A percentile compares a stretch with the other conserved stretches of the same genome.
These are phyloP conservation scores for Torymus aiolomorphi DNA, from an alignment of 2,888 invertebrate genomes.

Conservation along the genomic window DNA sequence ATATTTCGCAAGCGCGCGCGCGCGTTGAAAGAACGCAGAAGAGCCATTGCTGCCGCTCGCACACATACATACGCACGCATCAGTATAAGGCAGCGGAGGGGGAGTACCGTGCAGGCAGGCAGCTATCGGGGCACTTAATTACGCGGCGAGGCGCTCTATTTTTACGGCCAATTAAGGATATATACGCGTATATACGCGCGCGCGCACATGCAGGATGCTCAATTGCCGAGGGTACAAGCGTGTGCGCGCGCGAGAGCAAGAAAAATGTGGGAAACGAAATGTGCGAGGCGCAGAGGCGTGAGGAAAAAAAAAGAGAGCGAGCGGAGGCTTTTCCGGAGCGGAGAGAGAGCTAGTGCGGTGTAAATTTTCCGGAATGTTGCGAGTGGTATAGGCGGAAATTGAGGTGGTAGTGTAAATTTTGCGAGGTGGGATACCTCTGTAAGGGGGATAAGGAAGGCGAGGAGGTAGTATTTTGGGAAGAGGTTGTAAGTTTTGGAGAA, in stretches of 20 bases:
- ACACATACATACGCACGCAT: not conserved
- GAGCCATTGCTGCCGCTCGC: too few species aligned
- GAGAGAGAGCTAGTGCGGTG: too few species aligned
- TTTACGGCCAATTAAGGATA: constrained; percentile 54
- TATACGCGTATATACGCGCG: not conserved
- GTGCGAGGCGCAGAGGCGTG: not conserved
- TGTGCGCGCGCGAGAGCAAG: constrained; percentile 9
- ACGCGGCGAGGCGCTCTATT: constrained; percentile 41
- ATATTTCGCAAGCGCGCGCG: not conserved
- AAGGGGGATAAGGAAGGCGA: too few species aligned
- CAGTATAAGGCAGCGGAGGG: not conserved
- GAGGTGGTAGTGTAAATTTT: too few species aligned
- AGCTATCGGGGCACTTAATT: constrained; percentile 43
- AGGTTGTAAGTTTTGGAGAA: too few species aligned
- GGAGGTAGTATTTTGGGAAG: too few species aligned
- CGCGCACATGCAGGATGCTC: constrained; percentile 32
- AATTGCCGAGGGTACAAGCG: constrained; percentile 36
- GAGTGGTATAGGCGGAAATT: too few species aligned
- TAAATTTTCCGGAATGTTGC: too few species aligned
- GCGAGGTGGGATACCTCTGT: too few species aligned
- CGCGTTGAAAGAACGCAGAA: too few species aligned
- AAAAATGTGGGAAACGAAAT: constrained; percentile 51
- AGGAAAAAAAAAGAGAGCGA: not conserved
- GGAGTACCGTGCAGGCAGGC: not conserved
- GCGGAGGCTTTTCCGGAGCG: too few species aligned